Evolutionary conservation across 2,113 vertebrate species (phyloP), one percentile per base, ranked within the genome.

Genomic region (Australoheros scitulus): DNA sequence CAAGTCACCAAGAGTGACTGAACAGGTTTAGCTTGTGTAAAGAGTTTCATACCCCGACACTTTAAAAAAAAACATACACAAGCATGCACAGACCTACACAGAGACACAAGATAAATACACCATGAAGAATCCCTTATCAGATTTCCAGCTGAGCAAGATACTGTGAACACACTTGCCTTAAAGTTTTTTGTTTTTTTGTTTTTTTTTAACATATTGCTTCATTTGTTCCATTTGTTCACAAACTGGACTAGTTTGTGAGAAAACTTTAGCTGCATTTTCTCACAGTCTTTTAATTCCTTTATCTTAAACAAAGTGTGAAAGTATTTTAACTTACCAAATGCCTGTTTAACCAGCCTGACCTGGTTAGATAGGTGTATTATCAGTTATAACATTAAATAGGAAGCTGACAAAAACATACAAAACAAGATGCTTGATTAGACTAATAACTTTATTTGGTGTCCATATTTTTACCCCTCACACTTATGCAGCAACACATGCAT

Each of bases 11-110:
- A 60, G 29, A 72, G 77, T 89, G 74, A 88, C 86, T 56, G 4
- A 92, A 95, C 94, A 84, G 88, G 94, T 95, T 90, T 89, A 60
- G 90, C 93, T 83, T 84, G 85, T 7, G 1, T 84, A 22, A 77
- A 68, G 17, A 89, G 77, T 64, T 86, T 17, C 55, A 78, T 61
- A 72, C 26, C 17, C 56, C 52, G 15, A 81, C 38, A 75, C 57
- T 57, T 60, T 41, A 34, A 76, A 80, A 76, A 80, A 38, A 74
- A 68, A n/a, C 68, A 55, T 38, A 32, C 58, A 84, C 50, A 32
- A 18, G 18, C 5, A 63, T 34, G 29, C 36, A 78, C 26, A 41
- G 34, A 29, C 38, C 34, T 56, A 77, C 55, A 77, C 18, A 59
- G 47, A 47, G 34, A 56, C 7, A 10, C 7, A 29, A 64, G 58